A percentile compares a stretch with the other conserved stretches of the same genome.
Conservation (phyloP, 2,797 vertebrate species). For the Mus caroli region DNA sequence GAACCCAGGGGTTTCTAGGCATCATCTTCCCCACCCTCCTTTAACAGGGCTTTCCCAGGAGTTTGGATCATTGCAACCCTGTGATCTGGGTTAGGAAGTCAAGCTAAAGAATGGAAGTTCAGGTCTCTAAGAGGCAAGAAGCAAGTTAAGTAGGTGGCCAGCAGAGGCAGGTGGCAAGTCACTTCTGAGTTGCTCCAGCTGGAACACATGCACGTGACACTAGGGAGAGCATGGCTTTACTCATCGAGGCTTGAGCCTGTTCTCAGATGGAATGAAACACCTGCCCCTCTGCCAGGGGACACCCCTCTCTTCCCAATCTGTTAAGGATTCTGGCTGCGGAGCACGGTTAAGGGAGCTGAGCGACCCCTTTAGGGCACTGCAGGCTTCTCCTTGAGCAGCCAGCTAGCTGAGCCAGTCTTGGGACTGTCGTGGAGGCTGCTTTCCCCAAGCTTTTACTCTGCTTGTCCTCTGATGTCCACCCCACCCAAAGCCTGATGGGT, state of each 20-base stretch:
- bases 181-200: not conserved
- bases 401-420: not conserved
- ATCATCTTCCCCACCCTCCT: not conserved
- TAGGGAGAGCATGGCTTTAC: not conserved
- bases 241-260: not conserved
- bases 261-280: not conserved
- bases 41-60: not conserved
- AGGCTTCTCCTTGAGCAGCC: not conserved
- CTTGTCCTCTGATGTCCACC: not conserved
- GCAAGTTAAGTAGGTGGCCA: not conserved
- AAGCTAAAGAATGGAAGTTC: not conserved
- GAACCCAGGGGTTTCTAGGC: not conserved
- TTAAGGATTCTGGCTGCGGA: not conserved
- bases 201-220: accelerated
- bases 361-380: not conserved
- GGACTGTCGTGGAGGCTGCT: not conserved
- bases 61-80: not conserved
- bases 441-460: not conserved
- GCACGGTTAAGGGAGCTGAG: not conserved
- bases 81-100: not conserved
- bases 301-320: not conserved
- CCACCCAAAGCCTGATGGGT: not conserved
- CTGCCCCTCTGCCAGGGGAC: not conserved
- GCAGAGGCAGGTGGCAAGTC: not conserved
- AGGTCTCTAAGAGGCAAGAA: too few species aligned